These are phyloP conservation scores for Sterrhoptilus dennistouni DNA, from an alignment of 2,113 vertebrate genomes.

Conservation along the genomic window DNA sequence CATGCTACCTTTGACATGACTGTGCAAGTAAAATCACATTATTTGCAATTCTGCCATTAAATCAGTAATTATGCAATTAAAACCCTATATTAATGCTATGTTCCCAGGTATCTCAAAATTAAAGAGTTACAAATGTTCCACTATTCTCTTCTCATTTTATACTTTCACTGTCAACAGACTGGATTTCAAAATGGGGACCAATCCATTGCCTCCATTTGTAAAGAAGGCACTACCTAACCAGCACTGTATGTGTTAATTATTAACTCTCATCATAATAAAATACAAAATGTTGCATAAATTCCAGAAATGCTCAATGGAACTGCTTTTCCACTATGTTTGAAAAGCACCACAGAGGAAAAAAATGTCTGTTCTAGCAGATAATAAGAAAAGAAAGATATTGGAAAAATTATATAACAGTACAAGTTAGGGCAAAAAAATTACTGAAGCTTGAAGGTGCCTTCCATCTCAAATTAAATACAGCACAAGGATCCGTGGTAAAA, in stretches of 20 bases:
- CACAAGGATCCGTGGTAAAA: background rate
- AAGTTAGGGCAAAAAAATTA: background rate
- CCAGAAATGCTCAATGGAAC: background rate
- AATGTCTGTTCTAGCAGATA: background rate
- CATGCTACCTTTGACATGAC: background rate
- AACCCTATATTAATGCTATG: background rate
- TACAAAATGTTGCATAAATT: background rate
- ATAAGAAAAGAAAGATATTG: background rate
- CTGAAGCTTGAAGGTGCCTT: conserved; percentile 55
- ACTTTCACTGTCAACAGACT: background rate
- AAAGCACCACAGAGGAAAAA: background rate
- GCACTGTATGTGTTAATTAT: background rate
- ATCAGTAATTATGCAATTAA: background rate
- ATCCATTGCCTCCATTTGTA: background rate
- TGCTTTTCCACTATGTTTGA: background rate
- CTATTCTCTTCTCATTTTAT: background rate
- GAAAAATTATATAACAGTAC: background rate
- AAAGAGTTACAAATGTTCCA: background rate
- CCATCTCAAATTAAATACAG: conserved; percentile 42
- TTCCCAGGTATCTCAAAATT: background rate
- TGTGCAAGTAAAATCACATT: background rate
- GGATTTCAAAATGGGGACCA: background rate
- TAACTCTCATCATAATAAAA: background rate
- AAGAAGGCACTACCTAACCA: background rate
- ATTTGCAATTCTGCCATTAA: background rate